These are phyloP conservation scores for Drosophila ezoana DNA, from an alignment of 2,888 invertebrate species.

Conservation along the genomic window DNA sequence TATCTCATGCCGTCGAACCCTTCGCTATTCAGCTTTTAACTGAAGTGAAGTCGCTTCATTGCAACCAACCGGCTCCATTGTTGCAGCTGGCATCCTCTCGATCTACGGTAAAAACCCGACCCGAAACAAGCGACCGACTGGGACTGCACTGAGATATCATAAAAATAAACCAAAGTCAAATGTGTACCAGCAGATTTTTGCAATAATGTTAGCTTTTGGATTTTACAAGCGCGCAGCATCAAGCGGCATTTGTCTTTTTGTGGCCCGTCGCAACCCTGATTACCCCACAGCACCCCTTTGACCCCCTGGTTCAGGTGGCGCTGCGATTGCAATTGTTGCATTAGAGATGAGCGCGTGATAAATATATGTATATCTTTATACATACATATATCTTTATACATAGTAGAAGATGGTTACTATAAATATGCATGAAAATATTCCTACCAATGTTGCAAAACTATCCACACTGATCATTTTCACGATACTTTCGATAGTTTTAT, in stretches of 20 bases:
- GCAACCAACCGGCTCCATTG: conserved; percentile 19
- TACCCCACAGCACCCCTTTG: neutral
- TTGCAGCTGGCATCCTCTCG: conserved; percentile 15
- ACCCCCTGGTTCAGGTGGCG: conserved; percentile 10
- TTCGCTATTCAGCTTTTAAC: conserved; percentile 22
- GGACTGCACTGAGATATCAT: conserved; percentile 45
- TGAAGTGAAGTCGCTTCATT: conserved; percentile 15
- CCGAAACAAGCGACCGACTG: conserved; percentile 11
- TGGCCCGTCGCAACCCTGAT: neutral
- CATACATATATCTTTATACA: neutral
- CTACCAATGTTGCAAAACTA: too few relatives aligned
- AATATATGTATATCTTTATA: neutral
- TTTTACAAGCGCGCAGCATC: conserved; percentile 60
- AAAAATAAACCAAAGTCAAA: conserved; percentile 73
- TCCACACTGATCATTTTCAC: too few relatives aligned
- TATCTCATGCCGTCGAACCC: conserved; percentile 6
- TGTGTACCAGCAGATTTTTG: conserved; percentile 70
- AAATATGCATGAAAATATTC: too few relatives aligned
- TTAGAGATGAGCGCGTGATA: conserved; percentile 47
- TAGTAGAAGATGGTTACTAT: too few relatives aligned
- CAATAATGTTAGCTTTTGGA: conserved; percentile 75
- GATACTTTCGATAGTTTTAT: too few relatives aligned
- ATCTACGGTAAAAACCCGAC: neutral
- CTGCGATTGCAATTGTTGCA: conserved; percentile 35
- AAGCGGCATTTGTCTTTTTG: conserved; percentile 58